Evolutionary conservation across 2,113 vertebrate genomes (phyloP), one percentile per base, ranked within the genome.

Genomic region (Platysternon megacephalum): DNA sequence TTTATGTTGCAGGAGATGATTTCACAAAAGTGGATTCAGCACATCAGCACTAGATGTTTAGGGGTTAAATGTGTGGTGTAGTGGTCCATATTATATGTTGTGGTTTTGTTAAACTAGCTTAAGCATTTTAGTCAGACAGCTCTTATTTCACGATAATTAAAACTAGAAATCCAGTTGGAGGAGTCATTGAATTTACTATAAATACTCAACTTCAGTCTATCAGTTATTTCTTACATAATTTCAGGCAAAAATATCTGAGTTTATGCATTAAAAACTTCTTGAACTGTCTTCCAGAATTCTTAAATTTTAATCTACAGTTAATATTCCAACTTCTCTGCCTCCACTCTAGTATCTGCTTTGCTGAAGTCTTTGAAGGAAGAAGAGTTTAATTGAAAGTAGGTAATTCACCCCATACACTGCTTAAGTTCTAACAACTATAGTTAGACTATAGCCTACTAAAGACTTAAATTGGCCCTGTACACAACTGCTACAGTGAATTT

Each of bases 211-310:
- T 26, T 79, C 8, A n/a, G 2, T 65, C 29, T n/a, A 17, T 68
- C 16, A n/a, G 44, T 26, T 80, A 3, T 48, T 87, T 89, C 11
- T 48, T 52, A 72, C 52, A n/a, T 94, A 68, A 61, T 89, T 89
- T 93, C 12, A 8, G 6, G 7, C 72, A 12, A 39, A 90, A 42
- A 44, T 76, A 4, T 91, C 85, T 85, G 48, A 8, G 14, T 90
- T 89, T 94, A 72, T 39, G 10, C 82, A 2, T 52, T 52, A 72
- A 82, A 88, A 17, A 48, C 9, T 76, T 86, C 3, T 6, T 52
- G 44, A 19, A 28, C 89, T 91, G 46, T 90, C 94, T 94, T 76
- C 68, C 16, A 93, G 24, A n/a, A 85, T 84, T 79, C 16, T 88
- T 68, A 68, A 3, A 35, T 61, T 61, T 32, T 61, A 32, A 61